A percentile compares a stretch with the other conserved stretches of the same genome.
phyloP scores from a whole-genome alignment of 2,888 invertebrate genomes.

The Elgonia sp. region DNA sequence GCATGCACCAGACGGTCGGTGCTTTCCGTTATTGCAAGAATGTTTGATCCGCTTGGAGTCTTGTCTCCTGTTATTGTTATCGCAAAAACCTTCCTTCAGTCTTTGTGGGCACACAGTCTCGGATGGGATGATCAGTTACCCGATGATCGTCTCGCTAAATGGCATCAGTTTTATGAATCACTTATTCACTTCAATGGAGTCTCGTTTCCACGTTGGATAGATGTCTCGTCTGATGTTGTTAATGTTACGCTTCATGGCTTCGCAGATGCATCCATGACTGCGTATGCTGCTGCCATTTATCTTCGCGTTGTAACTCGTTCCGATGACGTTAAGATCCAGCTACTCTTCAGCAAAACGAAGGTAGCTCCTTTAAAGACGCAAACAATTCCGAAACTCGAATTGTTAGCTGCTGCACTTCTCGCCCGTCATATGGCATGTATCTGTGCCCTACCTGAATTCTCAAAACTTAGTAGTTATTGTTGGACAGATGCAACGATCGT shows the following conservation, averaged over 20 bases:
- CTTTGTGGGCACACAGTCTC: background rate
- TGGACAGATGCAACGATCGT: background rate
- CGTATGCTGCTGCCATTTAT: background rate
- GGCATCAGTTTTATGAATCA: background rate
- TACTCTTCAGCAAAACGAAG: background rate
- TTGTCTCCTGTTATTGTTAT: background rate
- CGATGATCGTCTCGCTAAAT: background rate
- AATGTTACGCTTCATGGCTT: background rate
- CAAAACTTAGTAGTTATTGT: background rate
- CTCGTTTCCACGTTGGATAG: background rate
- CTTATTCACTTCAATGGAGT: background rate
- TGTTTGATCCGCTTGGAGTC: background rate
- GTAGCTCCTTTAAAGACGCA: background rate
- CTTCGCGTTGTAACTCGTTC: background rate
- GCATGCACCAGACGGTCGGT: background rate
- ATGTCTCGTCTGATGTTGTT: background rate
- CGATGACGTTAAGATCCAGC: background rate
- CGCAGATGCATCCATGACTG: conserved; percentile 4
- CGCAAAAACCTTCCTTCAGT: background rate
- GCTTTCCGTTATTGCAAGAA: background rate
- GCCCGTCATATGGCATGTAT: background rate
- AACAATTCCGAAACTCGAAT: background rate
- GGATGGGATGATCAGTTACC: background rate
- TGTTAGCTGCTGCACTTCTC: background rate
- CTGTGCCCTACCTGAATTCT: background rate